These are phyloP conservation scores for Drosophila teissieri DNA, from an alignment of 1,140 invertebrate genomes.

Conservation along the genomic window DNA sequence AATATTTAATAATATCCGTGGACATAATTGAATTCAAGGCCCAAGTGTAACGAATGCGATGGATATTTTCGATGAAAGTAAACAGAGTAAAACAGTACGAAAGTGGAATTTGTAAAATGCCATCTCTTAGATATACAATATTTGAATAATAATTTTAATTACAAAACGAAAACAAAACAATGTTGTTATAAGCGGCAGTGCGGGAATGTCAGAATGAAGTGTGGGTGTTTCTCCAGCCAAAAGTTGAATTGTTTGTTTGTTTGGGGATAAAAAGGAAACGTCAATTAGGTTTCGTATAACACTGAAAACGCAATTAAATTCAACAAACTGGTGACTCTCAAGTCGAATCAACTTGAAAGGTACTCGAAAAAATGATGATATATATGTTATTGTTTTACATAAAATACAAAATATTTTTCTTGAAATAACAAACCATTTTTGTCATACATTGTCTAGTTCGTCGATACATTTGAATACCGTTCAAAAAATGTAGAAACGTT, in stretches of 20 bases:
- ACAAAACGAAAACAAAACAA: conserved; percentile 28
- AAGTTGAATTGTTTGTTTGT: no score
- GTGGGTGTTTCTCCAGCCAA: conserved; percentile 2
- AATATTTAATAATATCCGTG: no score
- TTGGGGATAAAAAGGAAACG: conserved; percentile 42
- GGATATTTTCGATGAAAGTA: conserved; percentile 25
- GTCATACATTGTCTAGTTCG: no score
- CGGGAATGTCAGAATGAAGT: conserved; percentile 12
- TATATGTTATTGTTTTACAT: background rate
- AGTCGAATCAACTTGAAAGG: background rate
- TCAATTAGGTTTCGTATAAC: conserved; percentile 62
- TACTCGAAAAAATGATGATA: conserved; percentile 2
- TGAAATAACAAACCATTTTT: no score
- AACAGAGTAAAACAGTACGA: conserved; percentile 29
- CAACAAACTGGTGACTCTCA: conserved; percentile 8
- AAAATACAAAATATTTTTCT: no score
- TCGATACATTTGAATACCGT: no score
- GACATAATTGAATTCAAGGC: conserved; percentile 1
- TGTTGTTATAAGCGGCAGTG: conserved; percentile 6
- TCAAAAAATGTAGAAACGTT: no score
- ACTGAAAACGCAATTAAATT: conserved; percentile 32
- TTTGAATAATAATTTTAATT: conserved; percentile 33
- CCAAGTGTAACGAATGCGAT: background rate
- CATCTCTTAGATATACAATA: conserved; percentile 25
- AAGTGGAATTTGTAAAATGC: conserved; percentile 37